Evolutionary conservation across 2,888 invertebrate genomes (phyloP).

Genomic region (Drosophila parthenogenetica): DNA sequence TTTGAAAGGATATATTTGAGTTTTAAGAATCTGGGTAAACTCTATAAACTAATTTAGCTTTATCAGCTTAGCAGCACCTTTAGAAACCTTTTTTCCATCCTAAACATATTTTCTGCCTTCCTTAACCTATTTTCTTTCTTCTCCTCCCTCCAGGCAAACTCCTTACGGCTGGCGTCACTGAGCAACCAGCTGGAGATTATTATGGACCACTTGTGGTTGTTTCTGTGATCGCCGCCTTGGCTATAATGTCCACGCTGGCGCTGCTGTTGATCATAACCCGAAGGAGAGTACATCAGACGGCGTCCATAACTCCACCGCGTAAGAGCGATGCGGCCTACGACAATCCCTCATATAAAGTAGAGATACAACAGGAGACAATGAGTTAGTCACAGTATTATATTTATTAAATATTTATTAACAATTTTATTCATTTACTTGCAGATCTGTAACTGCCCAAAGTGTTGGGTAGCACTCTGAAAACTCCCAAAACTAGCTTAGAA

Average conservation of each 20-base stretch:
- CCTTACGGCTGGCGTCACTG: conserved; percentile 83
- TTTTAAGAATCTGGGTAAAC: conserved; percentile 79
- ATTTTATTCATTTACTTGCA: conserved; percentile 23
- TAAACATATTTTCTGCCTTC: background rate
- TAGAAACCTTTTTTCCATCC: no score
- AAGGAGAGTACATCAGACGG: conserved; percentile 89
- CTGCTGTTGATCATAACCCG: conserved; percentile 92
- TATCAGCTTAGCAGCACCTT: no score
- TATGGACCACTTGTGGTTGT: conserved; percentile 95
- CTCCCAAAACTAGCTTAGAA: conserved; percentile 57
- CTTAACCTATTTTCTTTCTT: background rate
- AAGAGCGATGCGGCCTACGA: conserved; percentile 96
- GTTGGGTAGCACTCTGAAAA: conserved; percentile 43
- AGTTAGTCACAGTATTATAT: conserved; percentile 86
- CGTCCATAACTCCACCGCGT: conserved; percentile 92
- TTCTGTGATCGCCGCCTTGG: conserved; percentile 93
- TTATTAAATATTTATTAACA: background rate
- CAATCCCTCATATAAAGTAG: conserved; percentile 97
- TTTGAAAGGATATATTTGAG: conserved; percentile 72
- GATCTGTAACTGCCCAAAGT: conserved; percentile 67
- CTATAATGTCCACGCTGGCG: conserved; percentile 92
- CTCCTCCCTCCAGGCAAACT: conserved; percentile 85
- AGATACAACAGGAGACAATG: conserved; percentile 96
- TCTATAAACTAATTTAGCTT: background rate
- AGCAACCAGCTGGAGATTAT: conserved; percentile 88